These are phyloP conservation scores for Orgyia antiqua DNA, from an alignment of 2,888 invertebrate species.

Conservation along the genomic window DNA sequence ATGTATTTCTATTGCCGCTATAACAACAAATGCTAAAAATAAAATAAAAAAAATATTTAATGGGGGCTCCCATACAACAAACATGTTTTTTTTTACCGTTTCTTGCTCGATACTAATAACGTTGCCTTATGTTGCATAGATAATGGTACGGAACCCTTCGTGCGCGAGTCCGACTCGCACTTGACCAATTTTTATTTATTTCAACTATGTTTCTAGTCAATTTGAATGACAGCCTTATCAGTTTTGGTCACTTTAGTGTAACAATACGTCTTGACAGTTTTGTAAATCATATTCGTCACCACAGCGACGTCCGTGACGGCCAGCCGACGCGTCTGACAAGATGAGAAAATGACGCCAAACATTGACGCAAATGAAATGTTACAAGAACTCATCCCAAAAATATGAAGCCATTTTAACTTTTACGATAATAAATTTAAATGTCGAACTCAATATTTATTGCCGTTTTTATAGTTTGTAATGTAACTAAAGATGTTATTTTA, in stretches of 20 bases:
- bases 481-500: constrained; percentile 59
- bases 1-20: no score
- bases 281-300: constrained; percentile 31
- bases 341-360: constrained; percentile 21
- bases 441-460: constrained; percentile 51
- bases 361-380: constrained; percentile 29
- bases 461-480: constrained; percentile 44
- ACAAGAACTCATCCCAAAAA: constrained; percentile 23
- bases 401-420: constrained; percentile 37
- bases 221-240: constrained; percentile 5
- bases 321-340: constrained; percentile 15
- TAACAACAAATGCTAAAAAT: no score
- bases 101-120: no score
- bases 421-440: constrained; percentile 43
- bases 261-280: constrained; percentile 26
- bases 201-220: constrained; percentile 1
- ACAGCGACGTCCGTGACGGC: constrained; percentile 12
- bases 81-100: no score
- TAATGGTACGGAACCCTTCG: no score
- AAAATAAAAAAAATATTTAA: no score
- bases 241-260: constrained; percentile 9
- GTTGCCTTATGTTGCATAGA: no score
- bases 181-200: no score
- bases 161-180: no score
- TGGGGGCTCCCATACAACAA: no score